Evolutionary conservation across 2,797 vertebrate genomes (phyloP), one percentile per base, ranked within the genome.

Genomic region (Malurus splendens): DNA sequence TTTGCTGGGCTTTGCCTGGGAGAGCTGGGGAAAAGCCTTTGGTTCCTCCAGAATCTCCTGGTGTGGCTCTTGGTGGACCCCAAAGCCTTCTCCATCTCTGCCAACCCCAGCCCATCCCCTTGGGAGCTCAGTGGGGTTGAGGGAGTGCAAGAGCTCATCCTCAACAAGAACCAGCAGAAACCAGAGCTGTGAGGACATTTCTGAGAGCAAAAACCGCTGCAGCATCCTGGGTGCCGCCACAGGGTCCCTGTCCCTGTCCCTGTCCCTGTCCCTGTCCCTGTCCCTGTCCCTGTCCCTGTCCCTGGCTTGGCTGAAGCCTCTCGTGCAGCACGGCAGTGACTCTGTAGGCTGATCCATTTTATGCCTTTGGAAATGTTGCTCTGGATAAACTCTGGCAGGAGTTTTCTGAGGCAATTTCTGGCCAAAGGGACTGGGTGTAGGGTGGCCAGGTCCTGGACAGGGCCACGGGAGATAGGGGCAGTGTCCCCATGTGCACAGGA

Each of bases 351-450:
- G 83, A 87, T 68, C 54, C 33, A 32, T 90, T 90, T 92, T 28
- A 64, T 42, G 20, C 50, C 59, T 83, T 89, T 91, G 87, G 50
- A 77, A 88, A 77, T 61, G 80, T 67, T 88, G 55, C 73, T 90
- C 22, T 79, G 73, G 79, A 67, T 90, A 87, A 89, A 57, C 42
- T 47, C 57, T 52, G 54, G 81, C 27, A 64, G 47, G 55, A 78
- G 14, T 55, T 79, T 73, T 19, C 51, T 41, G 62, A 64, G 51
- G 20, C 5, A 4, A 24, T 52, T 72, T n/a, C 38, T 82, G n/a
- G 45, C 39, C 28, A 48, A 25, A 55, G 57, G 18, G 44, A n/a
- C 45, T 32, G 65, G 9, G 16, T 33, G 30, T 41, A 57, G 60
- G 33, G 42, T 28, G 19, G 25, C 24, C 45, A 41, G 27, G 7